Conservation (phyloP, 2,113 vertebrate genomes). For the Xerus inauris region DNA sequence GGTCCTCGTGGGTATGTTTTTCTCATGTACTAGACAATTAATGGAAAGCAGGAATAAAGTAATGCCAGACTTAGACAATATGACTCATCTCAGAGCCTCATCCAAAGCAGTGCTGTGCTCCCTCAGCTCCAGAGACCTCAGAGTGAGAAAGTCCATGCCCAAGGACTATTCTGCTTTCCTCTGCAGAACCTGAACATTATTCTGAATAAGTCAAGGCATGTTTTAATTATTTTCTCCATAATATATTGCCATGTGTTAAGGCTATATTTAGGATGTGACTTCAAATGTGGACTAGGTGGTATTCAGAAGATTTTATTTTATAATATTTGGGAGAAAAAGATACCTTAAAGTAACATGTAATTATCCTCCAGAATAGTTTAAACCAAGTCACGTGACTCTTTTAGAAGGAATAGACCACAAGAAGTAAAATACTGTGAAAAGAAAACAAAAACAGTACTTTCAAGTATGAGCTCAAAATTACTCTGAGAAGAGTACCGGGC, state of each 20-base stretch:
- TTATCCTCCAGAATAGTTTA: not conserved
- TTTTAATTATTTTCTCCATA: not conserved
- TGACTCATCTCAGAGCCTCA: not conserved
- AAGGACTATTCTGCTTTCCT: not conserved
- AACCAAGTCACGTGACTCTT: not conserved
- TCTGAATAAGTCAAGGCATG: not conserved
- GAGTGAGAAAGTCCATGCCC: not conserved
- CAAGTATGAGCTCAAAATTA: not conserved
- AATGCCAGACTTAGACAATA: not conserved
- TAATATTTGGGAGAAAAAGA: not conserved
- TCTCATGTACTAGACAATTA: not conserved
- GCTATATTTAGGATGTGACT: not conserved
- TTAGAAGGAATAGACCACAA: not conserved
- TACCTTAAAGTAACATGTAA: not conserved
- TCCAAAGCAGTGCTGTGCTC: not conserved
- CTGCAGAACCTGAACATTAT: not conserved
- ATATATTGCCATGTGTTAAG: not conserved
- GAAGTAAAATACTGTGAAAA: not conserved
- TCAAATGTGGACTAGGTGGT: not conserved
- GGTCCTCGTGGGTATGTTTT: not conserved
- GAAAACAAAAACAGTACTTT: not conserved
- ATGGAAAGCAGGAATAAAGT: not conserved
- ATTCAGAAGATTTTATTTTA: not conserved
- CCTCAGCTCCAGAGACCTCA: not conserved
- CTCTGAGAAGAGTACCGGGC: not conserved